Conservation (phyloP, 2,113 vertebrate species). For the Balaenoptera acutorostrata region DNA sequence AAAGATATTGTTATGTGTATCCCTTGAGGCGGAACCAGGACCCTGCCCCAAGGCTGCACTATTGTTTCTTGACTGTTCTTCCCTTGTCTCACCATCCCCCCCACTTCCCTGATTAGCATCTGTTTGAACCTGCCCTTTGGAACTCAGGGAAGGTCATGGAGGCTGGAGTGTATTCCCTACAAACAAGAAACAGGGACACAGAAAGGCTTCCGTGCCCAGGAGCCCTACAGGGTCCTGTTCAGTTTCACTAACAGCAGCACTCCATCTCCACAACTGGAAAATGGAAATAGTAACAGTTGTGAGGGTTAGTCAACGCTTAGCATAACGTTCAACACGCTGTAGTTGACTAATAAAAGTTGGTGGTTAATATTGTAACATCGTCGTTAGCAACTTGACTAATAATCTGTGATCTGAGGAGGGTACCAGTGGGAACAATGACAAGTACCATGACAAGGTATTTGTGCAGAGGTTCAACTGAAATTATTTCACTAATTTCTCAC, state of each 20-base stretch:
- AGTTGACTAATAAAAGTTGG: not conserved
- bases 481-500: not conserved
- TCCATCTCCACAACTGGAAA: not conserved
- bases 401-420: not conserved
- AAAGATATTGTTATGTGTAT: not conserved
- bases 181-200: not conserved
- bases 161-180: not conserved
- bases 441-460: not conserved
- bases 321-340: accelerated
- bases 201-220: not conserved
- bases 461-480: not conserved
- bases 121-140: not conserved
- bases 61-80: not conserved
- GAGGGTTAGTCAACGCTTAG: not conserved
- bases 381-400: not conserved
- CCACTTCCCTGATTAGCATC: not conserved
- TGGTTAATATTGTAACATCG: not conserved
- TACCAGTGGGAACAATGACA: not conserved
- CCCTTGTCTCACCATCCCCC: not conserved
- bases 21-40: not conserved
- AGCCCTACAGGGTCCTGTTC: not conserved
- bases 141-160: not conserved
- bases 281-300: not conserved
- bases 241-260: not conserved
- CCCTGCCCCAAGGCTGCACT: not conserved